Evolutionary conservation across 2,797 vertebrate species (phyloP), one percentile per base, ranked within the genome.

Genomic region (Poecilia wingei): DNA sequence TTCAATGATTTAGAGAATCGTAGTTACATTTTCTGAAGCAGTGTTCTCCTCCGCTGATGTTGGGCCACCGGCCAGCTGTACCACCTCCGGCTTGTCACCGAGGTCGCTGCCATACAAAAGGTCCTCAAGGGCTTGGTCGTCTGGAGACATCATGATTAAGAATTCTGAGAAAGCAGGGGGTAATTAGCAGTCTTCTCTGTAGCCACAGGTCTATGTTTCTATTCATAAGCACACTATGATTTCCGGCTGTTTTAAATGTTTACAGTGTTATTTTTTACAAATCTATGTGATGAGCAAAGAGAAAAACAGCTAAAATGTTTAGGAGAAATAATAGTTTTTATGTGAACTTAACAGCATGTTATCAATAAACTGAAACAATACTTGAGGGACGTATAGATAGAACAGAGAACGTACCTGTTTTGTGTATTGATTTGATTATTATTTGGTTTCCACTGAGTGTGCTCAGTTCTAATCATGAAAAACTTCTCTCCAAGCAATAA

Each of bases 71-170:
- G 78, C 84, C 55, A 75, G 82, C 86, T 82, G 92, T 43, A 53
- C 82, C 81, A 70, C 87, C 64, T 89, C 91, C 1, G 25, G 75
- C 75, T 80, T 78, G 70, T 93, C 91, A 25, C 89, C 92, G 78
- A 88, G 93, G 91, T 92, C 84, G 13, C 88, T 47, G 79, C 82
- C 39, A n/a, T 85, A 93, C 87, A 95, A 55, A 81, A 95, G 85
- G 47, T 93, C 88, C 84, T 94, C 88, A 13, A 94, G 88, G 88
- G 79, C 79, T 2, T 14, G 77, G 73, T 89, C 88, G 47, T 88
- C 88, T 49, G 91, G 80, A 5, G 92, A 91, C 88, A 86, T 91
- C 91, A 94, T 94, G 84, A 86, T 88, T 88, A 59, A 46, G 28
- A 61, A 82, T 86, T 88, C 85, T 88, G 84, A 72, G 80, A n/a